Conservation (phyloP, 2,797 vertebrate species). For the Malacoraja senta region DNA sequence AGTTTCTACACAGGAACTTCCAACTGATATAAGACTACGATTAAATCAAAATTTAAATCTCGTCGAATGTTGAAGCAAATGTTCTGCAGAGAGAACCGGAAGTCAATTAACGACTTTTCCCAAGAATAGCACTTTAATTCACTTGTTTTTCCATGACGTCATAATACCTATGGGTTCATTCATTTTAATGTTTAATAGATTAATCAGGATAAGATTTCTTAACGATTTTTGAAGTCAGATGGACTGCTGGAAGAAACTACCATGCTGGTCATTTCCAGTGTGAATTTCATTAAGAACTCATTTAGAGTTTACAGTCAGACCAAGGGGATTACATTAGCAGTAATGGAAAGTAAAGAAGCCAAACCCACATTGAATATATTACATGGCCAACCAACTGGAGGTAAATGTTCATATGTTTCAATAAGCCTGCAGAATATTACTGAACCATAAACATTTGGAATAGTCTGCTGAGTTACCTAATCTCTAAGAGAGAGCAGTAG, state of each 20-base stretch:
- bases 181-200: constrained; percentile 7
- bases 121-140: not conserved
- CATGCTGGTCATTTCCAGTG: not conserved
- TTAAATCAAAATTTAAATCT: not conserved
- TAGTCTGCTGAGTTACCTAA: not conserved
- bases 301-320: not conserved
- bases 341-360: not conserved
- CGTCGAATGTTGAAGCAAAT: not conserved
- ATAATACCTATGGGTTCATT: not conserved
- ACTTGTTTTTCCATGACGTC: not conserved
- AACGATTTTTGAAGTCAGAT: not conserved
- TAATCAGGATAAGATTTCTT: not conserved
- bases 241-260: not conserved
- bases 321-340: not conserved
- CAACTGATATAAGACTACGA: not conserved
- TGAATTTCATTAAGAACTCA: not conserved
- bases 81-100: too few species aligned
- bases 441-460: not conserved
- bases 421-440: not conserved
- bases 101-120: not conserved
- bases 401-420: not conserved
- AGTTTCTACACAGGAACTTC: not conserved
- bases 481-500: not conserved
- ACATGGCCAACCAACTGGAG: not conserved
- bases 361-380: not conserved